Conservation (phyloP, 2,797 vertebrate species). For the Sebastes vulpes region DNA sequence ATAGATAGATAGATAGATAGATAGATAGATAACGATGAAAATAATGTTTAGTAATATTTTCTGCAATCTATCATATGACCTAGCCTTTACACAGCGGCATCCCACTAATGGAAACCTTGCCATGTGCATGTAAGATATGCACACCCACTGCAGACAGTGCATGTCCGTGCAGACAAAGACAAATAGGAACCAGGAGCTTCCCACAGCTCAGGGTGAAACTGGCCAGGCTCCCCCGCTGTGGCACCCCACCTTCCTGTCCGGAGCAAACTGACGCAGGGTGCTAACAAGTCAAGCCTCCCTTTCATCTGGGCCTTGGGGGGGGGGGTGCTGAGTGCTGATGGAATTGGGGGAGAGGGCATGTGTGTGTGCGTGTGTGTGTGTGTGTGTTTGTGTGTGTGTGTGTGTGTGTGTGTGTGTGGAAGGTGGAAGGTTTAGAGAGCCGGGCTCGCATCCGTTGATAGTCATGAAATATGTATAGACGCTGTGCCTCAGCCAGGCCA, state of each 20-base stretch:
- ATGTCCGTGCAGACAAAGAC: slow-evolving; percentile 53
- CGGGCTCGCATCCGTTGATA: slow-evolving; percentile 46
- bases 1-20: not conserved
- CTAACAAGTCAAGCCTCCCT: slow-evolving; percentile 77
- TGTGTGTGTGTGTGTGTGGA: not conserved
- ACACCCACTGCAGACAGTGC: slow-evolving; percentile 13
- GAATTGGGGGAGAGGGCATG: not conserved
- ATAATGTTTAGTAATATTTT: not conserved
- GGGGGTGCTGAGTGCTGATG: not conserved
- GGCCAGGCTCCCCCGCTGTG: slow-evolving; percentile 48
- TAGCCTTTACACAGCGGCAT: not conserved
- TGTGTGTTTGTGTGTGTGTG: not conserved
- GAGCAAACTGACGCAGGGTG: slow-evolving; percentile 47
- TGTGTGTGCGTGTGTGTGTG: not conserved
- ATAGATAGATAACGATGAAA: not conserved
- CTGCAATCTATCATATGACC: not conserved
- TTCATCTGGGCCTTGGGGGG: slow-evolving; percentile 65
- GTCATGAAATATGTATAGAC: slow-evolving; percentile 84
- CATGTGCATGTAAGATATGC: not conserved
- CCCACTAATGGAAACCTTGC: not conserved
- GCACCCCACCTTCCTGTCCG: slow-evolving; percentile 59
- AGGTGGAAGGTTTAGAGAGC: slow-evolving; percentile 38
- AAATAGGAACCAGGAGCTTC: slow-evolving; percentile 31
- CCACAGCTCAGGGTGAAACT: slow-evolving; percentile 29
- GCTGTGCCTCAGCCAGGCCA: slow-evolving; percentile 49